These are phyloP conservation scores for Sebastes paucispinis DNA, from an alignment of 2,797 vertebrate genomes.

Conservation along the genomic window DNA sequence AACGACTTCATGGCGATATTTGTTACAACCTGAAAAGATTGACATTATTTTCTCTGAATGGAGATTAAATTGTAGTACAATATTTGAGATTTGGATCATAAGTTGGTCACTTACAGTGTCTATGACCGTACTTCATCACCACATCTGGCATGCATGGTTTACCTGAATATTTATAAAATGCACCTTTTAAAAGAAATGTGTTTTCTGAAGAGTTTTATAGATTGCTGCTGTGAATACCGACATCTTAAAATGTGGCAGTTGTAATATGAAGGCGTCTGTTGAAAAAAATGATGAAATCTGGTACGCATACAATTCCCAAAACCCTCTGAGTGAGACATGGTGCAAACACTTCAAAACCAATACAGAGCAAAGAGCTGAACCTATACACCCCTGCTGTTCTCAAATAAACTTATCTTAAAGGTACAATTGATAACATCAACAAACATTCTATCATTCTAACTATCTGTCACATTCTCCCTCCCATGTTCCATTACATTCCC, in stretches of 20 bases:
- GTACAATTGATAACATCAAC: neutral
- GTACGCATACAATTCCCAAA: neutral
- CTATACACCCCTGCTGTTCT: neutral
- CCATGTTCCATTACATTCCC: too few species aligned
- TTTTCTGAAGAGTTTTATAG: neutral
- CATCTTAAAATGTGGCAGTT: neutral
- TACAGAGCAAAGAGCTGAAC: neutral
- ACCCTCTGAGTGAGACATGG: neutral
- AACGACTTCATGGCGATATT: neutral
- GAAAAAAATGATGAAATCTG: neutral
- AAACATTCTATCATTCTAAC: too few species aligned
- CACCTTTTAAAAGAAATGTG: neutral
- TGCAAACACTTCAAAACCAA: neutral
- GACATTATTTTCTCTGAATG: neutral
- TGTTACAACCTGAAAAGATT: neutral
- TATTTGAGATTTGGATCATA: neutral
- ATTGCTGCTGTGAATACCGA: neutral
- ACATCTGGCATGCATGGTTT: neutral
- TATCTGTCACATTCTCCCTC: too few species aligned
- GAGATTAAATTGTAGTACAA: neutral
- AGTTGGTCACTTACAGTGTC: neutral
- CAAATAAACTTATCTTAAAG: neutral
- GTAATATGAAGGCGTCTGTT: neutral
- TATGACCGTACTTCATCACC: neutral
- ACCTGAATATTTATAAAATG: neutral